Evolutionary conservation across 37 sponge, comb jelly and placozoan genomes (phyloP), one percentile per base, ranked within the genome.

Genomic region (Halisarca cf. caerulea): DNA sequence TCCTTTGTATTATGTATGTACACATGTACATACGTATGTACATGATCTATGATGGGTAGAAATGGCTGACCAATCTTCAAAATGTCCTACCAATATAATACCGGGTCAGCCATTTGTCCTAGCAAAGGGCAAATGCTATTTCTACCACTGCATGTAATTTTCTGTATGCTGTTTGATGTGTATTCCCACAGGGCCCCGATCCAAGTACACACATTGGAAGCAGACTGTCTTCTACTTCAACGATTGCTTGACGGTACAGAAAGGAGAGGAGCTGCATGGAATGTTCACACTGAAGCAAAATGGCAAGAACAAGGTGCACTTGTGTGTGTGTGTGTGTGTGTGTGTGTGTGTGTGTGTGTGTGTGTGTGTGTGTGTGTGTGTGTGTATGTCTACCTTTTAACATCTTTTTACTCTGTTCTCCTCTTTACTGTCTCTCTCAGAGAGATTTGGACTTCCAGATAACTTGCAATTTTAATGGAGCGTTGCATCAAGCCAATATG

Each of bases 181-280:
- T 6, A 2, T 24, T 28, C 53, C 86, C 39, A 33, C 23, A n/a
- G 54, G 84, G 92, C 94, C 21, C 96, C 96, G 37, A 88, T 89
- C 54, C 80, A 82, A 87, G 24, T 98, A 98, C 92, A 98, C 99
- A 7, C 99, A 98, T 87, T 98, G 99, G 99, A 98, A 98, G 69
- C 99, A 98, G 91, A 98, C 99, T 0, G 99, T 98, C 80, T 98
- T 98, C 88, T 98, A 98, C 86, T 59, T 98, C 75, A 64, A 90
- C 20, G 99, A 98, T 30, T 94, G 88, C 64, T 79, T 98, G 51
- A 98, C 99, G 23, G 89, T 92, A 60, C 91, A 96, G 72, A 80
- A 87, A 18, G 93, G 94, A 37, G 99, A 98, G 86, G 92, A 92
- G 73, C 82, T 98, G 25, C 83, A 75, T 11, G 99, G 99, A 20